Base-by-base conservation (phyloP, 2,113 vertebrate genomes). In the Spheniscus mendiculus region DNA sequence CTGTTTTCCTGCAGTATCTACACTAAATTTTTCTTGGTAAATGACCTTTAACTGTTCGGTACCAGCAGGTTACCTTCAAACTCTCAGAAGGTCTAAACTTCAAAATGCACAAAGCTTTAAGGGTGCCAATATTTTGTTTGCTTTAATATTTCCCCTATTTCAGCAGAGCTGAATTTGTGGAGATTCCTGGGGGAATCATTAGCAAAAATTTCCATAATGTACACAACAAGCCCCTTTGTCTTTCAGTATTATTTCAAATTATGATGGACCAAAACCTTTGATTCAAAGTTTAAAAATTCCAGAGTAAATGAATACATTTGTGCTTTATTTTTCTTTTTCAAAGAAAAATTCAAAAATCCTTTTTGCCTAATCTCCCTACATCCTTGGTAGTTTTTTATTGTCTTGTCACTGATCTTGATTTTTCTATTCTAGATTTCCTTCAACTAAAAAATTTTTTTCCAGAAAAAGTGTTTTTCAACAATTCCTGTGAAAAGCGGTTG, bases 401-500 rank as follows among this genome's bases (percentile, higher is more conserved):
- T 69, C 18, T 49, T 67, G 18, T 72, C 44, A 26, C 11, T 52
- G 36, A 30, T 81, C 12, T 25, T 82, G 29, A 52, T 59, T 82
- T 86, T 90, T 52, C n/a, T 45, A 2, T 52, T 52, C 10, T 36
- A 9, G 6, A 3, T 45, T 72, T 85, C 27, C 26, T 69, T 56
- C 18, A 50, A 11, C 6, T 44, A 5, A 27, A n/a, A 15, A 3
- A 3, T 2, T 9, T 21, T 83, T 66, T 7, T 3, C 1, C 0
- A 1, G 27, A 71, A 50, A 38, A 15, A 19, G 15, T 29, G 10
- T 19, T 82, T 83, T 30, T 77, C 19, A 83, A 44, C 12, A 44
- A 22, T 34, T 65, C 0, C 5, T 52, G 5, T 40, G 84, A 36
- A 76, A 90, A 92, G 3, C 12, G 32, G 6, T 73, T 85, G 36